phyloP scores from a whole-genome alignment of 2,797 vertebrate species.

The Muscicapa striata region DNA sequence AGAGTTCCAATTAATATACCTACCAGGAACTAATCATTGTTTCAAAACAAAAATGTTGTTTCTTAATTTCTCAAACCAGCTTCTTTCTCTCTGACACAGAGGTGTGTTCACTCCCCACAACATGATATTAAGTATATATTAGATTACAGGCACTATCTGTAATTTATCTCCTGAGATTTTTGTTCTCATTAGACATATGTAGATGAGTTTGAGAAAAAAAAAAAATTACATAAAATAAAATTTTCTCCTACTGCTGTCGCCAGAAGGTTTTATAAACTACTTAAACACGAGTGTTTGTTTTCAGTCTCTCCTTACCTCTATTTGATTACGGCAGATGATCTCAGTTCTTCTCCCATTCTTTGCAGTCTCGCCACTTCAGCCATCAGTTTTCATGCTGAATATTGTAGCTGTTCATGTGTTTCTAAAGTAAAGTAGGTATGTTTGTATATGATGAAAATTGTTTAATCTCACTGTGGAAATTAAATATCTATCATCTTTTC shows the following conservation, averaged over 20 bases:
- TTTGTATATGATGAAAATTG: slow-evolving; percentile 41
- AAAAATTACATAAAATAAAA: not conserved
- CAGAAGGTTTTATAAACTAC: not conserved
- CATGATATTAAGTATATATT: not conserved
- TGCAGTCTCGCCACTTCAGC: not conserved
- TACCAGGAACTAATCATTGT: not conserved
- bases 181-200: not conserved
- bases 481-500: slow-evolving; percentile 30
- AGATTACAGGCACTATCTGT: not conserved
- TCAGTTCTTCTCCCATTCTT: not conserved
- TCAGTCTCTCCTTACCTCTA: not conserved
- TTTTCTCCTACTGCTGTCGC: not conserved
- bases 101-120: not conserved
- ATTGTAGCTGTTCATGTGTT: slow-evolving; percentile 14
- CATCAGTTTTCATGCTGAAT: not conserved
- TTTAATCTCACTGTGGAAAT: slow-evolving; percentile 53
- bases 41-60: slow-evolving; percentile 14
- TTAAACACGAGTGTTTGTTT: not conserved
- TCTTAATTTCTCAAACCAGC: not conserved
- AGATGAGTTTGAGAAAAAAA: not conserved
- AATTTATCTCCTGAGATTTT: slow-evolving; percentile 21
- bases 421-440: slow-evolving; percentile 16
- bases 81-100: not conserved
- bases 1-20: slow-evolving; percentile 1
- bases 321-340: not conserved